These are phyloP conservation scores for Marisa cornuarietis DNA, from an alignment of 1,140 invertebrate genomes.

Conservation along the genomic window DNA sequence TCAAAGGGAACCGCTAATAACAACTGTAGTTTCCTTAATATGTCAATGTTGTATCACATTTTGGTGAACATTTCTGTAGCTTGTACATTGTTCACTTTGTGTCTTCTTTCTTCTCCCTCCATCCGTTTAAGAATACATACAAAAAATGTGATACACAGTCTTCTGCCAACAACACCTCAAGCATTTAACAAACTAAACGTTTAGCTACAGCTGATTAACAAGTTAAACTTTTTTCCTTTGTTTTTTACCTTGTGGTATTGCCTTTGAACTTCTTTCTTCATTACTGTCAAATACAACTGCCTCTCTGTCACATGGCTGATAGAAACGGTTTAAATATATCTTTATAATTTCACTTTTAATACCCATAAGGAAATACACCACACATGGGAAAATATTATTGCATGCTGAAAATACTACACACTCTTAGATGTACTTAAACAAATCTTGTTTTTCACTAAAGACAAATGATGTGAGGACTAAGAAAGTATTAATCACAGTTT, in stretches of 20 bases:
- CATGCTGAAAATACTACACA: neutral
- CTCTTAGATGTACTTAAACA: neutral
- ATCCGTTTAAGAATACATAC: too few relatives aligned
- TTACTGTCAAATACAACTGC: conserved; percentile 49
- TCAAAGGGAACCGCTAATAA: neutral
- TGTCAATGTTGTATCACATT: neutral
- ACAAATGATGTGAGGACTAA: too few relatives aligned
- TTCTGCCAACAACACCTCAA: neutral
- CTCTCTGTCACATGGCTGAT: conserved; percentile 60
- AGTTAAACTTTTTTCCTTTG: neutral
- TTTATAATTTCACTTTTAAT: too few relatives aligned
- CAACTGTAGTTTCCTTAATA: neutral
- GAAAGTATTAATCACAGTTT: too few relatives aligned
- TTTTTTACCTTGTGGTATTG: conserved; percentile 9
- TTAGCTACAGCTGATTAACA: neutral
- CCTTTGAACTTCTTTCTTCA: conserved; percentile 31
- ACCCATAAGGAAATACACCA: too few relatives aligned
- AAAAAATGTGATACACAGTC: neutral
- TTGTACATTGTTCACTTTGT: neutral
- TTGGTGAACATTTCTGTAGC: neutral
- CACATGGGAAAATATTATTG: neutral
- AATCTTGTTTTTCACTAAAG: neutral
- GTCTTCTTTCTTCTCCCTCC: too few relatives aligned
- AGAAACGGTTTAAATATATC: neutral
- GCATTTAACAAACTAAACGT: neutral